These are phyloP conservation scores for Meloe dianella DNA, from an alignment of 2,888 invertebrate species.

Conservation along the genomic window DNA sequence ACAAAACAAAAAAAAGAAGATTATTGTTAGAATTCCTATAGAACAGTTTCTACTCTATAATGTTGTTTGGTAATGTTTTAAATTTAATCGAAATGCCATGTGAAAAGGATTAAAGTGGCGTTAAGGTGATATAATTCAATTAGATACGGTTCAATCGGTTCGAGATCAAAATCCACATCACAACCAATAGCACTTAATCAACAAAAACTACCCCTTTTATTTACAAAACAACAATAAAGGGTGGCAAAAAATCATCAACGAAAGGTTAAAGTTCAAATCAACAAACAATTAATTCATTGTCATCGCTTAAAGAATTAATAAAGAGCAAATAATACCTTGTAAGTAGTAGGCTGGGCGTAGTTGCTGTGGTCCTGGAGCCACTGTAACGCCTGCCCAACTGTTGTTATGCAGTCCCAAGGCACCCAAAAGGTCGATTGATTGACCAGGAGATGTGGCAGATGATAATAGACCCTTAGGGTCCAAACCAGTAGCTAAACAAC, in stretches of 20 bases:
- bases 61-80: no score
- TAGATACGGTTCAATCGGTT: slow-evolving; percentile 36
- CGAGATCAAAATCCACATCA: slow-evolving; percentile 33
- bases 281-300: slow-evolving; percentile 3
- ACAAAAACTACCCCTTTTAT: background rate
- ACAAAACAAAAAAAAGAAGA: slow-evolving; percentile 19
- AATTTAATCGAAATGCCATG: background rate
- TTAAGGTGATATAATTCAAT: slow-evolving; percentile 42
- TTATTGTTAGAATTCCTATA: slow-evolving; percentile 13
- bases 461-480: slow-evolving; percentile 61
- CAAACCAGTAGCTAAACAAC: slow-evolving; percentile 66
- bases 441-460: slow-evolving; percentile 48
- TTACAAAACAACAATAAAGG: background rate
- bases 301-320: background rate
- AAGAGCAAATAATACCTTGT: slow-evolving; percentile 68
- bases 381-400: slow-evolving; percentile 73
- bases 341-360: slow-evolving; percentile 75
- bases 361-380: slow-evolving; percentile 69
- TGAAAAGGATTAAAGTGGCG: slow-evolving; percentile 34
- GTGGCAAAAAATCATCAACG: background rate
- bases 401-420: slow-evolving; percentile 80
- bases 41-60: background rate
- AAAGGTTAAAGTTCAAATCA: slow-evolving; percentile 11
- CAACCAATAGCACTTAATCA: slow-evolving; percentile 33
- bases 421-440: slow-evolving; percentile 77